Evolutionary conservation across 2,888 invertebrate species (phyloP), one percentile per base, ranked within the genome.

Genomic region (Melanophora roralis): DNA sequence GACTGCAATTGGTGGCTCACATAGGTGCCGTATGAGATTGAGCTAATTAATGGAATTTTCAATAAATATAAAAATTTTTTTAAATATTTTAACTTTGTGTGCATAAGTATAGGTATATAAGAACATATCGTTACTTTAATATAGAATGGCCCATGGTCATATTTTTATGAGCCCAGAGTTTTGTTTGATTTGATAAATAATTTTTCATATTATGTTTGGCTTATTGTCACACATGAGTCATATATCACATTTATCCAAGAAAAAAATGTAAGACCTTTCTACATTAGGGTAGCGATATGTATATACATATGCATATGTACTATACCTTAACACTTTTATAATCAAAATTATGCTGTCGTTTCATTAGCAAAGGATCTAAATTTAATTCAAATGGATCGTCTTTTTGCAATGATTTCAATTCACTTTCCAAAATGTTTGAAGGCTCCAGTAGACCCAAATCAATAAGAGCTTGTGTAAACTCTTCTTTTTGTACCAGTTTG

Each of bases 401-500:
- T 45, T 83, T 75, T 72, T 84, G 84, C 19, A 84, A 72, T 23
- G 83, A 47, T 59, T 84, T 85, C 4, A 86, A 32, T 72, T 86
- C 86, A 74, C 85, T 84, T 32, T 86, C 83, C 23, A 87, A 62
- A 11, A 84, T 83, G 82, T 86, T 86, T n/a, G 86, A 80, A 6
- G 84, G 86, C 78, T 91, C 91, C 45, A 93, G 84, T 12, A 93
- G 87, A 4, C 92, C 92, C 67, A 94, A 89, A 72, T 91, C 91
- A 14, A 92, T 89, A 47, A 93, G 85, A 0, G 92, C 91, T 84
- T 92, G 90, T 2, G 92, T 92, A 84, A 94, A 93, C 83, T 92
- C 91, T 78, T 93, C 92, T 73, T 93, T 91, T 84, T 93, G 92
- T 8, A 94, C 92, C 81, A 93, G 87, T 82, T 92, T 91, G 83